Conservation (phyloP, 2,888 invertebrate genomes). For the Thelaira solivaga region DNA sequence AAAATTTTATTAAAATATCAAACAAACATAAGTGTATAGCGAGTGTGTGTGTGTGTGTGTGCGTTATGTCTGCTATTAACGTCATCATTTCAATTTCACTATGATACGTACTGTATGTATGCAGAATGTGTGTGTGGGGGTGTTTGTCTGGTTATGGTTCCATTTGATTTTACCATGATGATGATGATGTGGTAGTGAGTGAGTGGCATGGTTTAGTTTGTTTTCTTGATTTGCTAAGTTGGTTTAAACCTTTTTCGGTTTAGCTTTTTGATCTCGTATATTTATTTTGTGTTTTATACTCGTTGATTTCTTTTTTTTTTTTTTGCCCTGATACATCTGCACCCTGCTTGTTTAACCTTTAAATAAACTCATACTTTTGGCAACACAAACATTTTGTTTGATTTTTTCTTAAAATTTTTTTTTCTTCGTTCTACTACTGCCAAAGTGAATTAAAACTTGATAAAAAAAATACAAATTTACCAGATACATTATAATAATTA, state of each 20-base stretch:
- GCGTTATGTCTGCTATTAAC: conserved; percentile 1
- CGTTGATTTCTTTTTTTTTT: no score
- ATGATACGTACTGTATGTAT: conserved; percentile 10
- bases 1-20: conserved; percentile 71
- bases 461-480: conserved; percentile 24
- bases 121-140: no score
- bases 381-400: conserved; percentile 23
- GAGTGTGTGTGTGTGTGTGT: background rate
- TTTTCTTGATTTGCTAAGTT: conserved; percentile 44
- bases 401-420: conserved; percentile 17
- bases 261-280: conserved; percentile 60
- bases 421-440: background rate
- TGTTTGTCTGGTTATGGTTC: conserved; percentile 43
- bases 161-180: conserved; percentile 19
- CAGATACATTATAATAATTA: conserved; percentile 57
- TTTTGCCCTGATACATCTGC: background rate
- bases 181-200: conserved; percentile 7
- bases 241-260: conserved; percentile 58
- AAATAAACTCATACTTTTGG: conserved; percentile 26
- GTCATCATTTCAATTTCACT: conserved; percentile 48
- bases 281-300: conserved; percentile 36
- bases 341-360: conserved; percentile 53
- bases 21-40: conserved; percentile 31
- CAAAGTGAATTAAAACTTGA: background rate
- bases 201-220: conserved; percentile 24